Conservation (phyloP, 2,797 vertebrate species). For the Buphagus erythrorhynchus region DNA sequence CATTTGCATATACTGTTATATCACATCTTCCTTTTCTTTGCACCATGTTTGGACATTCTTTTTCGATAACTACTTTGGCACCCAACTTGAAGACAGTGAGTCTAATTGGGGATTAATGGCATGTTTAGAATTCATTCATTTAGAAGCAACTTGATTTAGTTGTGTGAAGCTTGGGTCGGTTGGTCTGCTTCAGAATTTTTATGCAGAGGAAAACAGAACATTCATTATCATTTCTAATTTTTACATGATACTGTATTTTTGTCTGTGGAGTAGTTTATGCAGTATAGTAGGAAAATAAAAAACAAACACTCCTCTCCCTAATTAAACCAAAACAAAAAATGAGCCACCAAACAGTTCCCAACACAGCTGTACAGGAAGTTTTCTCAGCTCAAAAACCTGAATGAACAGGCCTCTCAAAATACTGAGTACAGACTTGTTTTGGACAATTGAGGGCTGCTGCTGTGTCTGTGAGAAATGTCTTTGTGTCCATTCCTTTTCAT, state of each 20-base stretch:
- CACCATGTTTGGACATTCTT: background rate
- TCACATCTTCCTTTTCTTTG: background rate
- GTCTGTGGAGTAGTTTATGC: background rate
- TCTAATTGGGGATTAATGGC: background rate
- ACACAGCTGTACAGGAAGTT: background rate
- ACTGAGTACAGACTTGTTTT: background rate
- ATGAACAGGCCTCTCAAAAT: background rate
- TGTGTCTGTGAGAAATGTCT: background rate
- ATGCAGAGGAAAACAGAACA: background rate
- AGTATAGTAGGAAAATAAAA: background rate
- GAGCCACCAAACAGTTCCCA: background rate
- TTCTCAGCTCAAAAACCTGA: background rate
- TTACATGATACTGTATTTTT: background rate
- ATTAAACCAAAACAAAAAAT: background rate
- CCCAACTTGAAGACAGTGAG: background rate
- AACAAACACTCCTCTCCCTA: background rate
- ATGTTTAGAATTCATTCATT: background rate
- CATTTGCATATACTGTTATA: background rate
- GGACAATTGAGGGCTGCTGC: background rate
- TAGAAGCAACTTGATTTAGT: background rate
- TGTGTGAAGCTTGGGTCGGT: background rate
- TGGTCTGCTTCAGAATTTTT: background rate
- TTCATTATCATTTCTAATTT: background rate
- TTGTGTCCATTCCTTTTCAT: background rate
- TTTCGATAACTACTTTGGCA: background rate